Conservation (phyloP, 2,888 invertebrate species). For the Alitta virens region DNA sequence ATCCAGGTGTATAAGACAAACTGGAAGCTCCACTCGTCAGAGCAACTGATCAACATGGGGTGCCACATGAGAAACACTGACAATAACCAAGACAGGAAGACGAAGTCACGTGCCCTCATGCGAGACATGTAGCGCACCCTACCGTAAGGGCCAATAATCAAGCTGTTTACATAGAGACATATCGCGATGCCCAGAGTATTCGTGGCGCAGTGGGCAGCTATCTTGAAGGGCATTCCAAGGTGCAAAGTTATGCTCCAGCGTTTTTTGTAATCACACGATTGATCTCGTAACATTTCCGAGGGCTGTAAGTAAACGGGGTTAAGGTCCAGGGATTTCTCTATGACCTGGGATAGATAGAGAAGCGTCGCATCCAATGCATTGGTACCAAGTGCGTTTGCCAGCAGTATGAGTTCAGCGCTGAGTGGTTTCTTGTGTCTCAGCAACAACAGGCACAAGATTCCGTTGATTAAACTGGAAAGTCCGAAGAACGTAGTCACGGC, state of each 20-base stretch:
- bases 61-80: slow-evolving; percentile 15
- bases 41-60: slow-evolving; percentile 9
- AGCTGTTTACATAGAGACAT: slow-evolving; percentile 3
- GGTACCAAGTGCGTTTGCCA: slow-evolving; percentile 5
- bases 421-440: neutral
- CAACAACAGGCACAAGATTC: neutral
- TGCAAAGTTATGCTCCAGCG: slow-evolving; percentile 13
- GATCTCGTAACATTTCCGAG: neutral
- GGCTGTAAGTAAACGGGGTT: slow-evolving; percentile 1
- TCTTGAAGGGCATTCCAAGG: slow-evolving; percentile 10
- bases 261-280: slow-evolving; percentile 2
- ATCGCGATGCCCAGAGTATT: slow-evolving; percentile 11
- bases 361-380: slow-evolving; percentile 5
- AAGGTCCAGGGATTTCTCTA: neutral
- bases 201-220: slow-evolving; percentile 5
- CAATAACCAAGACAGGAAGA: slow-evolving; percentile 9
- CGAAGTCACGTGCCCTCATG: slow-evolving; percentile 3
- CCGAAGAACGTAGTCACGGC: neutral
- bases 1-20: slow-evolving; percentile 14
- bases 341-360: slow-evolving; percentile 1
- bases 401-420: neutral
- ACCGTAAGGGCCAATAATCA: neutral
- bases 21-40: slow-evolving; percentile 6
- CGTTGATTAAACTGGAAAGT: neutral
- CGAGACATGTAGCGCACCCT: neutral